Conservation (phyloP, 1,140 invertebrate genomes). For the Orius insidiosus region DNA sequence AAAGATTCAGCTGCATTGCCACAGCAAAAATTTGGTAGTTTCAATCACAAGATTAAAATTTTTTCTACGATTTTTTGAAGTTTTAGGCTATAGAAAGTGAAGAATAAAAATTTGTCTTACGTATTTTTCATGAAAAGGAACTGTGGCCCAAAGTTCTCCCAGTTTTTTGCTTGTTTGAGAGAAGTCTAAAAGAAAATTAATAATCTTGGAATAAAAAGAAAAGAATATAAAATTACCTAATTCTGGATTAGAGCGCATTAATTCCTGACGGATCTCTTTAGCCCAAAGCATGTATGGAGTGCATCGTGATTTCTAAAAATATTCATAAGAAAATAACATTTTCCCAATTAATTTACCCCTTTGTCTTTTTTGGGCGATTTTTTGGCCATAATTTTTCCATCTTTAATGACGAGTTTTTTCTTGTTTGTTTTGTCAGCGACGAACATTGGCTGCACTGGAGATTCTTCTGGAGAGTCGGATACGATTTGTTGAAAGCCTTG, state of each 20-base stretch:
- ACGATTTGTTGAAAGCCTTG: constrained; percentile 19
- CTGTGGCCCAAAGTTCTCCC: constrained; percentile 69
- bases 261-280: constrained; percentile 55
- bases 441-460: constrained; percentile 44
- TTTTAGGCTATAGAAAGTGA: too few species aligned
- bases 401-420: constrained; percentile 53
- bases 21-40: too few species aligned
- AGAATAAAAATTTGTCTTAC: too few species aligned
- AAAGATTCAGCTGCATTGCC: too few species aligned
- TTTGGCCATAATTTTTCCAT: constrained; percentile 49
- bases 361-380: constrained; percentile 63
- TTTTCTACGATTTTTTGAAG: too few species aligned
- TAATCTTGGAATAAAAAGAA: constrained; percentile 21
- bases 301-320: constrained; percentile 46
- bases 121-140: constrained; percentile 32
- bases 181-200: constrained; percentile 40
- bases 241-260: constrained; percentile 50
- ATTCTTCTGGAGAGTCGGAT: constrained; percentile 13
- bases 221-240: constrained; percentile 36
- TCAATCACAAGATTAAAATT: too few species aligned
- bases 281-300: constrained; percentile 85
- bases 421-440: constrained; percentile 60
- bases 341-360: constrained; percentile 32
- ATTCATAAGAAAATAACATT: constrained; percentile 13
- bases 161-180: constrained; percentile 58